Conservation (phyloP, 2,888 invertebrate genomes). For the Mechanitis mazaeus region DNA sequence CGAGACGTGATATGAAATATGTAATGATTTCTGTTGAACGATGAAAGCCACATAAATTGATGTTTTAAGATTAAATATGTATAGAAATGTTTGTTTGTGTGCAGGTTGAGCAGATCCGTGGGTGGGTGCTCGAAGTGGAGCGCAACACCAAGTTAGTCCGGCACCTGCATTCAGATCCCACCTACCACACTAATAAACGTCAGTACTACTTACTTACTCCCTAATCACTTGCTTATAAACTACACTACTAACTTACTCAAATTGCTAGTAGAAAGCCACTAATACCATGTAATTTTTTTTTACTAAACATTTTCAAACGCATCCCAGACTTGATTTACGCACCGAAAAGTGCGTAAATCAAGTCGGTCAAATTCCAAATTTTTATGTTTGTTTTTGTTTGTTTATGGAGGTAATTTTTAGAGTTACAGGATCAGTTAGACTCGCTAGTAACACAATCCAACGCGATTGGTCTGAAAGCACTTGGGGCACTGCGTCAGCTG, state of each 20-base stretch:
- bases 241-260: no score
- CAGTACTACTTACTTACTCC: constrained; percentile 26
- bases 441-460: constrained; percentile 71
- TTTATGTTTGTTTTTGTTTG: no score
- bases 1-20: no score
- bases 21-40: no score
- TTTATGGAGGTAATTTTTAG: constrained; percentile 43
- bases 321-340: no score
- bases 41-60: no score
- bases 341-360: no score
- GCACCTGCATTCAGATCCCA: constrained; percentile 76
- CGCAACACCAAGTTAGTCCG: constrained; percentile 67
- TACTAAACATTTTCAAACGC: no score
- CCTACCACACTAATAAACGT: constrained; percentile 64
- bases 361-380: no score
- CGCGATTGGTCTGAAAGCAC: constrained; percentile 68
- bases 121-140: constrained; percentile 70
- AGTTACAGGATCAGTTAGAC: constrained; percentile 79
- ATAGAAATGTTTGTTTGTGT: no score
- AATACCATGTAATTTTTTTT: no score
- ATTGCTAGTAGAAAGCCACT: no score
- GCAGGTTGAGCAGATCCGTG: constrained; percentile 70
- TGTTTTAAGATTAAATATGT: background rate
- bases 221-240: background rate
- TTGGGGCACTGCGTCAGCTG: constrained; percentile 73